phyloP scores from a whole-genome alignment of 2,888 invertebrate genomes.

The Flexamia atlantica region DNA sequence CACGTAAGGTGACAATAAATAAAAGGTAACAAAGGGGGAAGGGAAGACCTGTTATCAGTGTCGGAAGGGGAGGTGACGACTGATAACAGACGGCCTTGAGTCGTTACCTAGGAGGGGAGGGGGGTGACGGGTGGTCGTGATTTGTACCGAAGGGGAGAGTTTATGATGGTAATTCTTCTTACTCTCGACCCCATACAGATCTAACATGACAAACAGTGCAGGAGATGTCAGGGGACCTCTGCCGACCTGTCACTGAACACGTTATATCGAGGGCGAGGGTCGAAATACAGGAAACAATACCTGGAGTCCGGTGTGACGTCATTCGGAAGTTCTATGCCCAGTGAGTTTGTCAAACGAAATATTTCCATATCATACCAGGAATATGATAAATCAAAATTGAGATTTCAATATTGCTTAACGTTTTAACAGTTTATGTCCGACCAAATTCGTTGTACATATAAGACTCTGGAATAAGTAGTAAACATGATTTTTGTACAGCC shows the following conservation, averaged over 20 bases:
- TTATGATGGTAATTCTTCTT: slow-evolving; percentile 26
- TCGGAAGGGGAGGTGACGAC: slow-evolving; percentile 31
- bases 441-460: too few species aligned
- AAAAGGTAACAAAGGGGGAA: neutral
- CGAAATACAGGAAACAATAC: too few species aligned
- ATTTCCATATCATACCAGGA: too few species aligned
- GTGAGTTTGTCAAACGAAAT: too few species aligned
- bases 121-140: neutral
- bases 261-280: neutral
- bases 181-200: slow-evolving; percentile 5
- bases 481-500: too few species aligned
- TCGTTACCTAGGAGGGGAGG: neutral
- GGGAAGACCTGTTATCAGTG: neutral
- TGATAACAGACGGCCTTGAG: slow-evolving; percentile 34
- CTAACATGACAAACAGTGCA: slow-evolving; percentile 1
- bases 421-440: too few species aligned
- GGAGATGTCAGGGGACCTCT: neutral
- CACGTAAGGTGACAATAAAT: slow-evolving; percentile 31
- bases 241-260: neutral
- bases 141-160: slow-evolving; percentile 36
- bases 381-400: too few species aligned
- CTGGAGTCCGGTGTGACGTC: too few species aligned
- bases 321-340: too few species aligned
- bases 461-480: too few species aligned
- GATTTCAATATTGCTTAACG: too few species aligned